Evolutionary conservation across 1,140 invertebrate genomes (phyloP), one percentile per base, ranked within the genome.

Genomic region (Lasioglossum albipes): DNA sequence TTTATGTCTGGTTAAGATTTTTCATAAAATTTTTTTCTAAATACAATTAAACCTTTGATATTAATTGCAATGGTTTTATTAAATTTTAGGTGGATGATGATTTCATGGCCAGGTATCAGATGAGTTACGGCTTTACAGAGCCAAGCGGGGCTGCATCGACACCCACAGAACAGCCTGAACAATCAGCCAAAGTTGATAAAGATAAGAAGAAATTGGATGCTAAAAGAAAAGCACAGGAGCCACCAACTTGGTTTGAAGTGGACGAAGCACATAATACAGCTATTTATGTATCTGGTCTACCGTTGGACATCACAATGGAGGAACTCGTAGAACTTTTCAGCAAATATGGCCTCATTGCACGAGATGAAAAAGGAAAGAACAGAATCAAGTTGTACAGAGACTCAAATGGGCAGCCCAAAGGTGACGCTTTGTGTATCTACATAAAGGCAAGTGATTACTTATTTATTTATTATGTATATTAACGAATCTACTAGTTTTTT

Each of bases 381-480:
- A 99, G 99, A 94, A 94, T 99, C 0, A 99, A 99, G 94, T 91
- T 99, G 13, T 99, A 99, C 91, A 96, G 94, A 85, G 97, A 99
- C 89, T 92, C 95, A 62, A 95, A 97, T 88, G 97, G 97, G 5
- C 96, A 96, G 84, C 94, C 97, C 16, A 99, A 99, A 94, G 99
- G 99, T 20, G 99, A 99, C 94, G 99, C 97, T 22, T 94, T 98
- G 10, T 99, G 99, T 92, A 98, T 98, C 85, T 99, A 99, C 90
- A 98, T 99, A 31, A 99, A 98, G 95, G 95, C 96, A 90, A 93
- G 93, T 75, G 9, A 68, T 13, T 20, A 57, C 59, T 45, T 27
- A 57, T 67, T 57, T n/a, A 16, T 65, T 20, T 65, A 54, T 72
- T n/a, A 12, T 18, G 13, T 9, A 0, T 2, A 27, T 54, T 54